Conservation (phyloP, 2,113 vertebrate genomes). For the Pavo muticus region DNA sequence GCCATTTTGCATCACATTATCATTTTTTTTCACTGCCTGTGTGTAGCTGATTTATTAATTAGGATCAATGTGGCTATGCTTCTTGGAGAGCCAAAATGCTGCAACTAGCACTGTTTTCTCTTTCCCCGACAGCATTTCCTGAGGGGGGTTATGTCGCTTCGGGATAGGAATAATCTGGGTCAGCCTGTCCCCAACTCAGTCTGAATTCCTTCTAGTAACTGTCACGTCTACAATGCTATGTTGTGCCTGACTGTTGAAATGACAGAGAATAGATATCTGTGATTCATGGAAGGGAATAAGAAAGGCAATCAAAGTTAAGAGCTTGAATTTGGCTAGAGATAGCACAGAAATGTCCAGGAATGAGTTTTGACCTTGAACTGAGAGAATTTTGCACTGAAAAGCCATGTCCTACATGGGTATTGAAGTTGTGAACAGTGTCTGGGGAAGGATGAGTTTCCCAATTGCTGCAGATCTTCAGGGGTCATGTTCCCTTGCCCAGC, state of each 20-base stretch:
- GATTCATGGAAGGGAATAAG: background rate
- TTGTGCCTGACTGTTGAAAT: background rate
- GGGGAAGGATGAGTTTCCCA: background rate
- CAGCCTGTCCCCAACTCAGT: background rate
- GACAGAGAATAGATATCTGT: background rate
- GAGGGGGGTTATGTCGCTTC: background rate
- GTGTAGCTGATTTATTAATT: background rate
- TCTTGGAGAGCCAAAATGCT: background rate
- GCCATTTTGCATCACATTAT: background rate
- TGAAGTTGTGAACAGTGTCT: background rate
- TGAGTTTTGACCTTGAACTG: background rate
- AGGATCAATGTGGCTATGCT: background rate
- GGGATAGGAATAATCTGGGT: constrained; percentile 8
- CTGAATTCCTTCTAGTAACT: constrained; percentile 35
- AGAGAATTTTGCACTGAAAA: background rate
- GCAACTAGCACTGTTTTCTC: background rate
- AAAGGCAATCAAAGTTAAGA: background rate
- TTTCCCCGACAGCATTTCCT: background rate
- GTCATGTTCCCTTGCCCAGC: rapidly evolving
- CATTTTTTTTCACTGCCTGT: background rate
- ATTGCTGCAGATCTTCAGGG: background rate
- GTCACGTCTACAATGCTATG: background rate
- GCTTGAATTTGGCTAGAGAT: background rate
- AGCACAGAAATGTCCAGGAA: background rate
- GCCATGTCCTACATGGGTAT: background rate